Base-by-base conservation (phyloP, 92 coral and sea anemone genomes). In the Muricea muricata region DNA sequence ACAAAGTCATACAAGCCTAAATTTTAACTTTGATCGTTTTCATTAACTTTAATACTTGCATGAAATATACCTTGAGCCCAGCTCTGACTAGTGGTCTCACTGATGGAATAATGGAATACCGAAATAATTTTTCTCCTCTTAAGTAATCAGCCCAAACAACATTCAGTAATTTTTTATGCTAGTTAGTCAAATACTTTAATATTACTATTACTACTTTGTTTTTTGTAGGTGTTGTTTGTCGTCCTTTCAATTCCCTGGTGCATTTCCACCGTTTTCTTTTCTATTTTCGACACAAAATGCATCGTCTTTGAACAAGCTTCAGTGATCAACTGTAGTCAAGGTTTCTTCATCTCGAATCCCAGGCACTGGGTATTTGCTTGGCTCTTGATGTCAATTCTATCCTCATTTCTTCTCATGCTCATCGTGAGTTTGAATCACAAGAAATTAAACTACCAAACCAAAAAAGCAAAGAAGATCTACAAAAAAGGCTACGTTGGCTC, bases 211-310 rank as follows among this genome's bases (percentile, higher is more conserved):
- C n/a, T n/a, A n/a, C n/a, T n/a, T n/a, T n/a, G n/a, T n/a, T n/a
- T n/a, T 48, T 48, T 60, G 7, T 28, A 60, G 67, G 32, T 60
- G 8, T 60, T 60, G 14, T 60, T 60, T 14, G 1, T 60, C 68
- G 7, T 60, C 17, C 14, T 60, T 7, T 60, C 68, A 31, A 28
- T 60, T 21, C 68, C 68, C 13, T 24, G 33, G 33, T 60, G 23
- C 32, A 60, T 60, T 14, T 25, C 68, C 7, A 29, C 33, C 14
- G 2, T 60, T 13, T 60, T 60, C 17, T 60, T 60, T 34, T 60
- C 68, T 13, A 60, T 60, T 11, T 60, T 60, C 68, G 68, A 60
- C 68, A 60, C 68, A 14, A 60, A 60, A 60, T 60, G 68, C 68
- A 60, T n/a, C n/a, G n/a, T n/a, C n/a, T n/a, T n/a, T n/a, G n/a